A percentile compares a stretch with the other conserved stretches of the same genome.
Conservation (phyloP, 2,113 vertebrate species). For the Raja brachyura region DNA sequence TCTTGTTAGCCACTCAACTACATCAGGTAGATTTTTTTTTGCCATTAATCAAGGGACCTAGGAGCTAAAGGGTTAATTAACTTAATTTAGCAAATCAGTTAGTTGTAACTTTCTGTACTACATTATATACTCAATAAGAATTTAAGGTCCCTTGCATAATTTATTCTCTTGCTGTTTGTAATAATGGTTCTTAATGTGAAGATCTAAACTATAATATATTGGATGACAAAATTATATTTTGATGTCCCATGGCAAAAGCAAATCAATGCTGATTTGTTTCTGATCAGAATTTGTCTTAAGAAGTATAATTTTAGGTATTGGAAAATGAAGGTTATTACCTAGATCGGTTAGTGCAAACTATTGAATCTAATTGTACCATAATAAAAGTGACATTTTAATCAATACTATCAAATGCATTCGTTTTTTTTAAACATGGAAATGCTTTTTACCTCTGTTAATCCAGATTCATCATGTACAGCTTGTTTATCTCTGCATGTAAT, state of each 20-base stretch:
- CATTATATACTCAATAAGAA: neutral
- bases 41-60: neutral
- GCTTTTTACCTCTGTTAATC: slow-evolving; percentile 62
- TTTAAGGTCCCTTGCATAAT: neutral
- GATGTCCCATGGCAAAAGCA: slow-evolving; percentile 5
- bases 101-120: slow-evolving; percentile 6
- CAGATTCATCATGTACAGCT: slow-evolving; percentile 16
- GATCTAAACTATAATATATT: slow-evolving; percentile 23
- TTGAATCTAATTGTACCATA: slow-evolving; percentile 87
- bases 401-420: slow-evolving; percentile 92
- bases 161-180: neutral
- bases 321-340: slow-evolving; percentile 61
- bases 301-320: slow-evolving; percentile 26
- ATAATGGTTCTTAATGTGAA: neutral
- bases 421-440: slow-evolving; percentile 93
- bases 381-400: slow-evolving; percentile 96
- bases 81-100: neutral
- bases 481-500: neutral
- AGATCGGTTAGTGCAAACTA: slow-evolving; percentile 79
- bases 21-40: slow-evolving; percentile 8
- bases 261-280: slow-evolving; percentile 31
- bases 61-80: slow-evolving; percentile 19
- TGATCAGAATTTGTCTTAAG: neutral
- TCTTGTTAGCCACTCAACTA: neutral
- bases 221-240: neutral